Evolutionary conservation across 2,113 vertebrate genomes (phyloP), one percentile per base, ranked within the genome.

Genomic region (Notothenia coriiceps): DNA sequence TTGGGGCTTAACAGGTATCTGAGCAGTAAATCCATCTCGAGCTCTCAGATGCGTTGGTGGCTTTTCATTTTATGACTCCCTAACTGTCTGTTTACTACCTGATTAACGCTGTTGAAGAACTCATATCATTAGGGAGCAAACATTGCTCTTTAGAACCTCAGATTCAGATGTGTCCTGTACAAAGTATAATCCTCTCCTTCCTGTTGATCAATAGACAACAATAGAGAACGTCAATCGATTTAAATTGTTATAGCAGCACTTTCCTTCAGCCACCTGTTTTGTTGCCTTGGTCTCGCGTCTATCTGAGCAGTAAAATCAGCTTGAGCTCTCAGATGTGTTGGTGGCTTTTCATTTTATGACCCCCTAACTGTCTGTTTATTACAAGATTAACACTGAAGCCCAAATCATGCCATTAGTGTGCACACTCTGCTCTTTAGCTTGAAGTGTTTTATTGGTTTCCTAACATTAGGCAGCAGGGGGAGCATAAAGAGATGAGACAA

Each of bases 401-500:
- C 20, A 64, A 77, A 29, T 79, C 51, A 61, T 50, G 51, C 46
- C 54, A 70, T 85, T 79, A 79, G 70, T 14, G 7, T 65, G 64
- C 43, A 69, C 25, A 59, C n/a, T 29, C 46, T 17, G 8, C 57
- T 51, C 29, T 82, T 55, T 59, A 51, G 18, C 20, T 40, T 18
- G 43, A 47, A 87, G 62, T 46, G 52, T 56, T 85, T 86, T 67
- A 86, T 80, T 77, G 40, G 51, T 62, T 1, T 75, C 62, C 73
- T 61, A 47, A 51, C 17, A 73, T 76, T 80, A 72, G 18, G 22
- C 9, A 55, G 56, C 70, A 78, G 73, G 69, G 73, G 51, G 54
- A 25, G 49, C 20, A 65, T 51, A 43, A 72, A 84, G 13, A 51
- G n/a, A 64, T 17, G 2, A 67, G 20, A 61, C 74, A 79, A n/a